These are phyloP conservation scores for Ammodytes dubius DNA, from an alignment of 2,113 vertebrate species.

Conservation along the genomic window DNA sequence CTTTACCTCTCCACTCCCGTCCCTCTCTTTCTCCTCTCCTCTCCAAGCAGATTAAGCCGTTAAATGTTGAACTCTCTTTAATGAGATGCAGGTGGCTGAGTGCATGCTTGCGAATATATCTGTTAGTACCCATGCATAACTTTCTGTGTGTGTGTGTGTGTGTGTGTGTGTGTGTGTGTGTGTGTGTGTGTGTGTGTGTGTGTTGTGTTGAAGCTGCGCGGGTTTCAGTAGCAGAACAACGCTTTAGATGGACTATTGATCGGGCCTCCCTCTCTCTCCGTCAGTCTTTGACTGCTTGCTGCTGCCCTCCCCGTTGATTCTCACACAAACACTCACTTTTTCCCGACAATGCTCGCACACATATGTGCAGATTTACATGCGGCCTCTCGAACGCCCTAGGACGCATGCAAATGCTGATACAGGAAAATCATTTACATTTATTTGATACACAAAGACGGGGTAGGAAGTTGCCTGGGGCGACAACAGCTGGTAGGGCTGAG, in stretches of 20 bases:
- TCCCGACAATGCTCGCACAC: conserved; percentile 1
- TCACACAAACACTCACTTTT: conserved; percentile 13
- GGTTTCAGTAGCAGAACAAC: conserved; percentile 39
- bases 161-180: not conserved
- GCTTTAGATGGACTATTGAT: conserved; percentile 66
- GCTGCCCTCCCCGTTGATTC: conserved; percentile 16
- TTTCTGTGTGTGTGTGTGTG: conserved; percentile 27
- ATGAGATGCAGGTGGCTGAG: conserved; percentile 36
- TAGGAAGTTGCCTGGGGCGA: no score
- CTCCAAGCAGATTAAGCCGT: conserved; percentile 34
- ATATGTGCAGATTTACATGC: not conserved
- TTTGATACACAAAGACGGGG: no score
- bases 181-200: conserved; percentile 4
- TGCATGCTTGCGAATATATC: conserved; percentile 2
- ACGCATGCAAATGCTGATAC: not conserved
- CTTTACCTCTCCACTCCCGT: not conserved
- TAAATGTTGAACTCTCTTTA: conserved; percentile 30
- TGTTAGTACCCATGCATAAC: conserved; percentile 14
- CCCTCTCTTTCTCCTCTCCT: not conserved
- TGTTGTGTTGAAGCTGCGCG: conserved; percentile 1
- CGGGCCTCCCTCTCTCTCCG: not conserved
- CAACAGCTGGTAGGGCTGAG: no score
- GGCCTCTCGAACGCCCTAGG: not conserved
- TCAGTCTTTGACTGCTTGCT: conserved; percentile 12
- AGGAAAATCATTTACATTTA: no score